Percentiles rank a stretch among this genome's conserved stretches.
Evolutionary conservation across 2,113 vertebrate species (phyloP).

Genomic region (Grantiella picta): DNA sequence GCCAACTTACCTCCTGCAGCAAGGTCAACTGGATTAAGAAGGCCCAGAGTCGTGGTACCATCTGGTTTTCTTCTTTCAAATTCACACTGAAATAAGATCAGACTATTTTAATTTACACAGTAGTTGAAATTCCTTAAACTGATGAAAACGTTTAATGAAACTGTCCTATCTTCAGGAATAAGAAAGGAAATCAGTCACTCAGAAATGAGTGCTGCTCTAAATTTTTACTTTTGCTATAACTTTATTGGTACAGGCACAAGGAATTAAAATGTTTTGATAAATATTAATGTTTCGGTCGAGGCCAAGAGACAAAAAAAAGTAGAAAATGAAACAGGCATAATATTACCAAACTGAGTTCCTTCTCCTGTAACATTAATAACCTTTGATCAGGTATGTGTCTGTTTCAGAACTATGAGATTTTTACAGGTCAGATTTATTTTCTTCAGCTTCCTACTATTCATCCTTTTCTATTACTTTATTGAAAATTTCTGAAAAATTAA

Average conservation of each 20-base stretch:
- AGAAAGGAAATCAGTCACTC: not conserved
- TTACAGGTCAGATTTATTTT: not conserved
- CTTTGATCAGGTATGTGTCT: not conserved
- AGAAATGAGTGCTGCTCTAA: not conserved
- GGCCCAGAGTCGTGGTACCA: conserved; percentile 90
- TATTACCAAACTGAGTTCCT: not conserved
- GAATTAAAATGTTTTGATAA: not conserved
- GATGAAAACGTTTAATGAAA: not conserved
- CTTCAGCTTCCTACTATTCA: not conserved
- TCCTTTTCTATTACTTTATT: not conserved
- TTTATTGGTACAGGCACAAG: not conserved
- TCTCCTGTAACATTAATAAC: not conserved
- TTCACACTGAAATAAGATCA: conserved; percentile 79
- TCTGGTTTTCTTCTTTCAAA: conserved; percentile 89
- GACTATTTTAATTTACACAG: not conserved
- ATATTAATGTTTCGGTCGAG: not conserved
- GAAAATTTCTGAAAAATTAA: not conserved
- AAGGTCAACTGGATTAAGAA: conserved; percentile 88
- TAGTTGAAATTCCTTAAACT: not conserved
- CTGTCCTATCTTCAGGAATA: not conserved
- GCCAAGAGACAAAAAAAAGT: not conserved
- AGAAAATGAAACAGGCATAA: not conserved
- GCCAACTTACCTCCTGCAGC: conserved; percentile 79
- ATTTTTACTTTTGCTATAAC: not conserved
- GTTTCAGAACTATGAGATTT: not conserved